These are phyloP conservation scores for Neostethus bicornis DNA, from an alignment of 2,797 vertebrate genomes.

Conservation along the genomic window DNA sequence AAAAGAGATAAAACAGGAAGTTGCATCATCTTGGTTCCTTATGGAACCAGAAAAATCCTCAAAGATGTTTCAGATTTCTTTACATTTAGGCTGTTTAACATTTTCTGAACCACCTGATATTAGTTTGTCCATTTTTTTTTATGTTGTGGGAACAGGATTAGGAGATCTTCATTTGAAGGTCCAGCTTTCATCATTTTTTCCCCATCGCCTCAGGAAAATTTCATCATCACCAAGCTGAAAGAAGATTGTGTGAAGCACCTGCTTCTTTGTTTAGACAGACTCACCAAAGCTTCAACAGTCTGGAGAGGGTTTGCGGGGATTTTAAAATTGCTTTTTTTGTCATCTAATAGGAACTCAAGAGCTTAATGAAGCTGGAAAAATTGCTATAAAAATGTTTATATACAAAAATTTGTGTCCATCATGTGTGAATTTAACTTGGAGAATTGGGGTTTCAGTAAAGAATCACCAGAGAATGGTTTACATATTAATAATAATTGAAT, in stretches of 20 bases:
- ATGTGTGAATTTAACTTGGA: neutral
- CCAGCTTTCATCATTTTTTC: neutral
- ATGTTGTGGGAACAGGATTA: neutral
- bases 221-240: too few relatives aligned
- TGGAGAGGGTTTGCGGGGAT: constrained; percentile 1
- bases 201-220: constrained; percentile 4
- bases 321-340: neutral
- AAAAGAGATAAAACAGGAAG: neutral
- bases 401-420: neutral
- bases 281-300: neutral
- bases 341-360: neutral
- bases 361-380: neutral
- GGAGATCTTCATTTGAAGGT: neutral
- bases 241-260: too few relatives aligned
- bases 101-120: constrained; percentile 15
- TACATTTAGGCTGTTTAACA: neutral
- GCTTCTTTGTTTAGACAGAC: constrained; percentile 11
- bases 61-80: constrained; percentile 7
- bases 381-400: neutral
- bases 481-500: too few relatives aligned
- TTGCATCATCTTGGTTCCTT: neutral
- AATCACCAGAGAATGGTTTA: too few relatives aligned
- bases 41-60: neutral
- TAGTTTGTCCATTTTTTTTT: constrained; percentile 11
- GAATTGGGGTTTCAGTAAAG: neutral